phyloP scores from a whole-genome alignment of 2,888 invertebrate genomes.

The Dione vanillae region DNA sequence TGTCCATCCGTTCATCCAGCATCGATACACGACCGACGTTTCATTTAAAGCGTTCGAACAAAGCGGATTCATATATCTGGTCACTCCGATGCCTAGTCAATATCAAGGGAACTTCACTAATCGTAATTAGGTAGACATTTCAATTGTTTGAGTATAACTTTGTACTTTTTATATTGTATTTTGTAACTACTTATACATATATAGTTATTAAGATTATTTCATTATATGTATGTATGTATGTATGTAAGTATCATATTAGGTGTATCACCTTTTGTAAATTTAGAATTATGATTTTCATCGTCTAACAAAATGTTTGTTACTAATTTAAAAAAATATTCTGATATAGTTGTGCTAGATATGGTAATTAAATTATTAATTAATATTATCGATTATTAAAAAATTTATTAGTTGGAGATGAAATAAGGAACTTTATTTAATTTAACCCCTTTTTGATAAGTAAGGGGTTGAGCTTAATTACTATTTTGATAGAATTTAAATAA shows the following conservation, averaged over 20 bases:
- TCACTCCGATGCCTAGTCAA: constrained; percentile 19
- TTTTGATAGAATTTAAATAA: constrained; percentile 20
- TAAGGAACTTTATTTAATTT: constrained; percentile 25
- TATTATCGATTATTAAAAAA: neutral
- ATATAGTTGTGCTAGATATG: constrained; percentile 17
- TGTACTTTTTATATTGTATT: constrained; percentile 15
- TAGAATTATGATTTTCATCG: neutral
- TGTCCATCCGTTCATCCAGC: constrained; percentile 72
- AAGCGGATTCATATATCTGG: constrained; percentile 17
- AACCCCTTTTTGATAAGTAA: constrained; percentile 33
- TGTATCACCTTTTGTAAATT: neutral
- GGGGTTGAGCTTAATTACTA: constrained; percentile 25
- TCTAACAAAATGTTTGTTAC: constrained; percentile 5
- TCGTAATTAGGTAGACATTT: neutral
- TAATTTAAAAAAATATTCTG: constrained; percentile 9
- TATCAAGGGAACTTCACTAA: constrained; percentile 9
- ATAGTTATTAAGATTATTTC: neutral
- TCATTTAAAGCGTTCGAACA: constrained; percentile 31
- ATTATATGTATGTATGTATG: too few relatives aligned
- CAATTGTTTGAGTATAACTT: neutral
- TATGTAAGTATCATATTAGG: too few relatives aligned
- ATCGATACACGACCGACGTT: constrained; percentile 58
- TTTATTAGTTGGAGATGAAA: constrained; percentile 21
- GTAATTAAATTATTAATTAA: constrained; percentile 5
- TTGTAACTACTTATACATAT: constrained; percentile 13